Percentiles rank a stretch among this genome's conserved stretches.
Conservation (phyloP, 2,113 vertebrate species). For the Leptodactylus fuscus region DNA sequence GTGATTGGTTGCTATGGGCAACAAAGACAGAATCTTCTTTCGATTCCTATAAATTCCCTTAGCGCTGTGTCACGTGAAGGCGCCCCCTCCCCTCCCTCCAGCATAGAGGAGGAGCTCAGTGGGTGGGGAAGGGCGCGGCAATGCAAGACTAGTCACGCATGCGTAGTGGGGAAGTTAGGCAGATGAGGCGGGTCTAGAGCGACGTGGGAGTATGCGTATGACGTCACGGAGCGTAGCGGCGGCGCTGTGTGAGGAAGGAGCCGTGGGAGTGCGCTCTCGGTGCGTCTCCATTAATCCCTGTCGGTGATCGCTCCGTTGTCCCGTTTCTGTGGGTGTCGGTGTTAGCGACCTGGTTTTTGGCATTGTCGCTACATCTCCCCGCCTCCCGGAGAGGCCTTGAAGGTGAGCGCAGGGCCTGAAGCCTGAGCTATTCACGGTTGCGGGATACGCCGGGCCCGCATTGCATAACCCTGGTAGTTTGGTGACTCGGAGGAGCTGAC, state of each 20-base stretch:
- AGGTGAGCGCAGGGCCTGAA: conserved; percentile 31
- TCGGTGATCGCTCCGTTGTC: conserved; percentile 33
- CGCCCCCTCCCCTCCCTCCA: no score
- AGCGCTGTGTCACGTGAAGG: no score
- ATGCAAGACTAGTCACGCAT: background rate
- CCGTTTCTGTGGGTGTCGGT: background rate
- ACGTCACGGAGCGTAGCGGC: conserved; percentile 55
- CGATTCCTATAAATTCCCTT: no score
- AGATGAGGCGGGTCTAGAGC: background rate
- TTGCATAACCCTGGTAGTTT: conserved; percentile 50
- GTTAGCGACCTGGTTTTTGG: conserved; percentile 4
- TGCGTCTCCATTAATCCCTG: conserved; percentile 51
- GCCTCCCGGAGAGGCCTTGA: conserved; percentile 37
- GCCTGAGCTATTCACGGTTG: conserved; percentile 26
- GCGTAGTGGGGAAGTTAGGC: background rate
- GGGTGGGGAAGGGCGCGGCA: background rate
- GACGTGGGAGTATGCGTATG: conserved; percentile 38
- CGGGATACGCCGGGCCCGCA: conserved; percentile 54
- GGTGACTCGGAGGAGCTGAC: conserved; percentile 22
- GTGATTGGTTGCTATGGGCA: no score
- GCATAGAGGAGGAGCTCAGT: no score
- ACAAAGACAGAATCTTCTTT: no score
- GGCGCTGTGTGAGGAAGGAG: conserved; percentile 60
- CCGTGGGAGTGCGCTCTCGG: conserved; percentile 53
- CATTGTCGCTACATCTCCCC: background rate